These are phyloP conservation scores for Stomatorhinus ivindoensis DNA, from an alignment of 2,113 vertebrate genomes.

Conservation along the genomic window DNA sequence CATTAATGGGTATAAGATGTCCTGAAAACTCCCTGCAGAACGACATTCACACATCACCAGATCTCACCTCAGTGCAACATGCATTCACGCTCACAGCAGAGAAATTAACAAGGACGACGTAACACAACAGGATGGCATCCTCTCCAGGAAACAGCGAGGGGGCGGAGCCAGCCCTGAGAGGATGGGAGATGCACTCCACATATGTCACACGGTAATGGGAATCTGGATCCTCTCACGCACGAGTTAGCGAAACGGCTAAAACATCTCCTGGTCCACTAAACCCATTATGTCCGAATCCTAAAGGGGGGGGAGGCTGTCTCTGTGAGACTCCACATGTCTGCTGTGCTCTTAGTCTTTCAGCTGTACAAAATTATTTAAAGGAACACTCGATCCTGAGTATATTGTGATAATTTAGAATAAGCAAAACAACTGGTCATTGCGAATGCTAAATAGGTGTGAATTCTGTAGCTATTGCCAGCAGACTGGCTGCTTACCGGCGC, in stretches of 20 bases:
- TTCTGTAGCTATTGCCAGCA: not conserved
- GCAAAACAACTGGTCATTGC: not conserved
- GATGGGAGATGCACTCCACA: not conserved
- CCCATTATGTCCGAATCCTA: constrained; percentile 1
- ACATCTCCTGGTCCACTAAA: not conserved
- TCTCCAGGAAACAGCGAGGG: not conserved
- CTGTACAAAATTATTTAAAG: not conserved
- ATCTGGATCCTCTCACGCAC: not conserved
- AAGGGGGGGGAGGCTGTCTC: not conserved
- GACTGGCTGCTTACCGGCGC: not conserved
- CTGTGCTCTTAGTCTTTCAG: not conserved
- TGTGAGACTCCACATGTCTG: not conserved
- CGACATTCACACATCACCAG: not conserved
- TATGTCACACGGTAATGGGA: not conserved
- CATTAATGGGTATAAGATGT: not conserved
- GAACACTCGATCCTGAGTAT: not conserved
- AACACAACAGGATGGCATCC: not conserved
- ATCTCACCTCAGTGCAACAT: not conserved
- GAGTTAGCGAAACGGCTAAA: not conserved
- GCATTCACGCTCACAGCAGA: not conserved
- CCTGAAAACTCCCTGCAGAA: not conserved
- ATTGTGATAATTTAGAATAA: not conserved
- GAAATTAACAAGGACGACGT: not conserved
- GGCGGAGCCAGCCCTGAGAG: not conserved
- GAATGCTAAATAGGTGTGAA: not conserved